Evolutionary conservation across 2,113 vertebrate genomes (phyloP), one percentile per base, ranked within the genome.

Genomic region (Anguilla rostrata): DNA sequence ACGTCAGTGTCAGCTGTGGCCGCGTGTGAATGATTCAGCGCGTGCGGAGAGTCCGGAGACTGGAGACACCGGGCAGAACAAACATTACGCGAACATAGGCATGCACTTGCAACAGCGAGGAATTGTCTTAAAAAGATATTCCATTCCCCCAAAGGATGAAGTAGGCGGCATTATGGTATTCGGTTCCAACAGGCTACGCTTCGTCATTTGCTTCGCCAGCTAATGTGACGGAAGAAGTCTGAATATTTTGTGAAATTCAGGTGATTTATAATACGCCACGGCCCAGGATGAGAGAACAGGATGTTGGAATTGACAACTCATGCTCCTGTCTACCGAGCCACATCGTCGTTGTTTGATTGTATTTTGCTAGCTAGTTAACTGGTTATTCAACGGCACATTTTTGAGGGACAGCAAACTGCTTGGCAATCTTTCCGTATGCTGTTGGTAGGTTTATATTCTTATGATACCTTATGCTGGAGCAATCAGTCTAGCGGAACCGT

Each of bases 1-100:
- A 81, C 84, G 84, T 85, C 84, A 81, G 75, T 46, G 75, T 85
- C 84, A 85, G 84, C 84, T 85, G 84, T 85, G 84, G 46, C 75
- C 34, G 75, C 49, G 84, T 85, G 84, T 85, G 84, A 85, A 85
- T 85, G 84, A 85, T 85, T 85, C 84, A 85, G 84, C 84, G 84
- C 53, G 84, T 16, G 75, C 84, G 71, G 12, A 75, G 9, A 53
- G 49, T 53, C 49, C 39, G 34, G 75, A 34, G 49, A 40, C 39
- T 46, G 75, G 84, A 85, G 84, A 85, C 78, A 9, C 78, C 78
- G 78, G 78, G 34, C 39, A 80, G 39, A 41, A 41, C 40, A 20
- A 66, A 66, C 60, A 11, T 1, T 66, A 18, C 15, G 29, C 14
- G 39, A 18, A 41, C 78, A 80, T 39, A 16, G 39, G 14, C 9